Conservation (phyloP, 2,888 invertebrate genomes). For the Torymus tubicola region DNA sequence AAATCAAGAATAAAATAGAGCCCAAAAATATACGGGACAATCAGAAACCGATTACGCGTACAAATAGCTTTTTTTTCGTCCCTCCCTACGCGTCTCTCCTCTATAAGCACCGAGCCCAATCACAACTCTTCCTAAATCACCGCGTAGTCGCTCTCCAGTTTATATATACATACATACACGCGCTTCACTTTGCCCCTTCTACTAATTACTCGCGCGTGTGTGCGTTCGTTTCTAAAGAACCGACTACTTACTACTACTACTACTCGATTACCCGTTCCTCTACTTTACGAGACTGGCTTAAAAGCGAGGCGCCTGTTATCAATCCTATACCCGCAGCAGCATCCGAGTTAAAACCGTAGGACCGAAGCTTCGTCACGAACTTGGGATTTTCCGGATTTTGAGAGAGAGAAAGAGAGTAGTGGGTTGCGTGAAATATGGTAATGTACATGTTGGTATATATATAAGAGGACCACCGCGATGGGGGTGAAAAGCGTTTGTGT, state of each 20-base stretch:
- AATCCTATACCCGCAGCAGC: conserved; percentile 4
- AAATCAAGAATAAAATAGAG: too few species aligned
- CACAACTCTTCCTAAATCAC: too few species aligned
- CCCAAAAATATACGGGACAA: too few species aligned
- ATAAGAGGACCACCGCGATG: too few species aligned
- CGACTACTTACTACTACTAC: neutral
- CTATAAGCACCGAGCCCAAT: too few species aligned
- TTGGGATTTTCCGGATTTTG: conserved; percentile 41
- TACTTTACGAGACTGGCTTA: conserved; percentile 38
- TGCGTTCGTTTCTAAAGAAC: conserved; percentile 20
- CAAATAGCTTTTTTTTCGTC: too few species aligned
- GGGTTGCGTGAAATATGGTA: too few species aligned
- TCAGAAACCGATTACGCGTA: too few species aligned
- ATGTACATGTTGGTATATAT: too few species aligned
- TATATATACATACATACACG: neutral
- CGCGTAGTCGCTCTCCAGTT: neutral
- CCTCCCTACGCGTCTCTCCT: too few species aligned
- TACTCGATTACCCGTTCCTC: conserved; percentile 40
- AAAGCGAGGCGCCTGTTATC: conserved; percentile 39
- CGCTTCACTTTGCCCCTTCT: neutral
- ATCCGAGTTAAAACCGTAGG: conserved; percentile 30
- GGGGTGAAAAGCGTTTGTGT: too few species aligned
- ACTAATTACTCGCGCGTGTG: neutral
- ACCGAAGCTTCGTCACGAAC: conserved; percentile 40
- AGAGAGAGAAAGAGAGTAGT: too few species aligned